Conservation (phyloP, 2,113 vertebrate genomes). For the Gambusia holbrooki region DNA sequence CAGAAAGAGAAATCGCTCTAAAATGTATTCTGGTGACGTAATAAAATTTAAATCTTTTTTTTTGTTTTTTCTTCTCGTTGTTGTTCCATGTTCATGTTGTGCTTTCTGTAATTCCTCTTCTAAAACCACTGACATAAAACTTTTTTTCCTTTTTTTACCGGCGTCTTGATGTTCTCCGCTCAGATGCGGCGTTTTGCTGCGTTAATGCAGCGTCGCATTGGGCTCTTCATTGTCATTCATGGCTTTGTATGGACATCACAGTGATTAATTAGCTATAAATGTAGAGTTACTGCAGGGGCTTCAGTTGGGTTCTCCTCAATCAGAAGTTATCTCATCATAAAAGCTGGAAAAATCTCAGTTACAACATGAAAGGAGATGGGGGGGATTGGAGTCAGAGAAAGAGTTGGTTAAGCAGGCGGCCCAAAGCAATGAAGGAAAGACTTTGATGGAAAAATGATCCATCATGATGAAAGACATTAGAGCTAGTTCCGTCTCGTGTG, state of each 20-base stretch:
- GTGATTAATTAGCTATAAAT: not conserved
- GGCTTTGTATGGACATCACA: not conserved
- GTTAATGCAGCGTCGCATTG: not conserved
- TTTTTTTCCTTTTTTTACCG: too few species aligned
- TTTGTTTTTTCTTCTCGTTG: too few species aligned
- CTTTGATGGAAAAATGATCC: constrained; percentile 20
- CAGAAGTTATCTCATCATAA: not conserved
- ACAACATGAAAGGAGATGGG: not conserved
- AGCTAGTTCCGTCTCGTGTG: constrained; percentile 2
- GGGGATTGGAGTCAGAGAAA: not conserved
- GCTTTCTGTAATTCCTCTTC: not conserved
- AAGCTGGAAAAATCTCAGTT: constrained; percentile 3
- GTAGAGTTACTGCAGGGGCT: not conserved
- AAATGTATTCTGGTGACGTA: too few species aligned
- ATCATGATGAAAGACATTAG: constrained; percentile 11
- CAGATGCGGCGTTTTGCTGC: not conserved
- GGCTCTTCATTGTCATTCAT: constrained; percentile 4
- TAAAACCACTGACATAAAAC: not conserved
- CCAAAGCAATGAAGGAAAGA: constrained; percentile 3
- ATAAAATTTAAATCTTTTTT: too few species aligned
- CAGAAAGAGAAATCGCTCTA: too few species aligned
- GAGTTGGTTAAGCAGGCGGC: constrained; percentile 14
- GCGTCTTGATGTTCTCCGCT: not conserved
- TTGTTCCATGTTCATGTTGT: too few species aligned
- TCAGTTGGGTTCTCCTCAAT: not conserved